A percentile compares a stretch with the other conserved stretches of the same genome.
Evolutionary conservation across 2,888 invertebrate species (phyloP).

Genomic region (Maniola hyperantus): DNA sequence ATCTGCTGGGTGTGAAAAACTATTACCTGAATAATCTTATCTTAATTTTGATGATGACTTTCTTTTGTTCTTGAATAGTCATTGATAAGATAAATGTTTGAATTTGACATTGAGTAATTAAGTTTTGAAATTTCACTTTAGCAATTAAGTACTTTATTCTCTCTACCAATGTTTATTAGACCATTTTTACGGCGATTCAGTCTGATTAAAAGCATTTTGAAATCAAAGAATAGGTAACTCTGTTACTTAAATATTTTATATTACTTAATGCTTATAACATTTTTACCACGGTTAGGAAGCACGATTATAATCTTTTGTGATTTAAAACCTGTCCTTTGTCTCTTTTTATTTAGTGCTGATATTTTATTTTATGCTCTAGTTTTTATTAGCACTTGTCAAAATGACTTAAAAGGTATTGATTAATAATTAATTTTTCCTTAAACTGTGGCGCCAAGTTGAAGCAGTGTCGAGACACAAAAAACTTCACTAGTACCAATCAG

Average conservation of each 20-base stretch:
- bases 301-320: not conserved
- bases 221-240: too few relatives aligned
- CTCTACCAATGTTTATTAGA: too few relatives aligned
- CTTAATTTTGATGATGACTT: not conserved
- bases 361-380: not conserved
- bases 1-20: conserved; percentile 19
- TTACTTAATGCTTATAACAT: too few relatives aligned
- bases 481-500: conserved; percentile 8
- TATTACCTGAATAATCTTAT: conserved; percentile 14
- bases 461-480: conserved; percentile 6
- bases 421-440: conserved; percentile 6
- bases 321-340: too few relatives aligned
- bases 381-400: not conserved
- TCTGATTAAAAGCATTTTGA: too few relatives aligned
- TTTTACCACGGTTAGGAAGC: not conserved
- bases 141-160: not conserved
- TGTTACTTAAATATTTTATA: too few relatives aligned
- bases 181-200: too few relatives aligned
- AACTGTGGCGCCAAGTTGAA: conserved; percentile 7
- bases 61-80: conserved; percentile 8
- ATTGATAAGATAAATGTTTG: not conserved
- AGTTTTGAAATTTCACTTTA: not conserved
- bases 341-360: not conserved
- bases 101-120: not conserved
- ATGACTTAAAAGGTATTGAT: not conserved